Percentiles rank a stretch among this genome's conserved stretches.
Evolutionary conservation across 2,113 vertebrate genomes (phyloP).

Genomic region (Larimichthys polyactis): DNA sequence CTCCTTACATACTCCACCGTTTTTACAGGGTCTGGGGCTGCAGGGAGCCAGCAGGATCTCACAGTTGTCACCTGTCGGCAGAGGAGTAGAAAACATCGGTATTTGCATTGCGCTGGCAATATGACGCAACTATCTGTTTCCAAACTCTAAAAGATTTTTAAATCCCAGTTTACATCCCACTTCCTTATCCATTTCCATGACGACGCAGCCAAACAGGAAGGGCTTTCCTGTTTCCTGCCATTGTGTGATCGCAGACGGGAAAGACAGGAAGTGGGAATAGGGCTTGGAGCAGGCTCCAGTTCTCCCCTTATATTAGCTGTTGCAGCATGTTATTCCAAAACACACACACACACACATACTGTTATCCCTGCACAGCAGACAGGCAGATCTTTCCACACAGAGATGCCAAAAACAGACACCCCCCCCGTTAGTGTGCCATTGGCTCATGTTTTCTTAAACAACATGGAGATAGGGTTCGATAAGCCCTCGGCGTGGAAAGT

Average conservation of each 20-base stretch:
- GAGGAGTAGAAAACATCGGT: constrained; percentile 21
- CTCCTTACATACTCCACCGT: constrained; percentile 89
- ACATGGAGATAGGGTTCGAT: constrained; percentile 51
- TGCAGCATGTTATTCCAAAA: constrained; percentile 70
- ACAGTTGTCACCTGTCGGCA: constrained; percentile 90
- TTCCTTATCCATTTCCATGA: constrained; percentile 89
- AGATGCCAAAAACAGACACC: constrained; percentile 64
- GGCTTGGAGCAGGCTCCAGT: constrained; percentile 72
- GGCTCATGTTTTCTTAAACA: constrained; percentile 73
- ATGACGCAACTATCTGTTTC: background rate
- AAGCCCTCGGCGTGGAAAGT: constrained; percentile 53
- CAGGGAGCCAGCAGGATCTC: constrained; percentile 93
- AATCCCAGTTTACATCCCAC: constrained; percentile 82
- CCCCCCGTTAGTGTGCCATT: constrained; percentile 40
- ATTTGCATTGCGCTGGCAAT: background rate
- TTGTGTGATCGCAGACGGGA: constrained; percentile 88
- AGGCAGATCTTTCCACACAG: constrained; percentile 65
- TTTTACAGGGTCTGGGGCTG: constrained; percentile 90
- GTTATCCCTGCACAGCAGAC: constrained; percentile 66
- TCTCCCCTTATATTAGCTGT: constrained; percentile 68
- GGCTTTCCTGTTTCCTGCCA: constrained; percentile 91
- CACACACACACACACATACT: constrained; percentile 47
- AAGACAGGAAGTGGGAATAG: constrained; percentile 86
- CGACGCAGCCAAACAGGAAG: constrained; percentile 89
- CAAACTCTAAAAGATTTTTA: constrained; percentile 5